A percentile compares a stretch with the other conserved stretches of the same genome.
These are phyloP conservation scores for Drusus annulatus DNA, from an alignment of 1,140 invertebrate species.

Conservation along the genomic window DNA sequence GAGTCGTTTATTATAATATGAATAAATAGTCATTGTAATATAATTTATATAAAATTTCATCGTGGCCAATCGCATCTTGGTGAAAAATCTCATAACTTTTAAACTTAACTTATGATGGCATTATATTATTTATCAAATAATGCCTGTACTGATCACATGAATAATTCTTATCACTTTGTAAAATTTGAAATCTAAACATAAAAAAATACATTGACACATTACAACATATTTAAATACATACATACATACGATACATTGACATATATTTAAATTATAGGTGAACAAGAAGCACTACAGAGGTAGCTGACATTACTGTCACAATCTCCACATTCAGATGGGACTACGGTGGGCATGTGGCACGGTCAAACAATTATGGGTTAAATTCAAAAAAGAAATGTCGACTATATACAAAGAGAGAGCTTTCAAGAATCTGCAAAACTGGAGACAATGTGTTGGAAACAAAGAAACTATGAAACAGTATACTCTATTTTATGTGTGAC, in stretches of 20 bases:
- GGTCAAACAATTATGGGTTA: too few relatives aligned
- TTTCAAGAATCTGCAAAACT: too few relatives aligned
- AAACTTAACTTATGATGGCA: neutral
- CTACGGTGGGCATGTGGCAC: too few relatives aligned
- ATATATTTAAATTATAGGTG: too few relatives aligned
- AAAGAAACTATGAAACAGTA: too few relatives aligned
- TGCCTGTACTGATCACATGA: neutral
- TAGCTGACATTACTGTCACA: too few relatives aligned
- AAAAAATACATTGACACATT: neutral
- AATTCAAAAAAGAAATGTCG: too few relatives aligned
- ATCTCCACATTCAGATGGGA: too few relatives aligned
- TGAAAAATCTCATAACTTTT: neutral
- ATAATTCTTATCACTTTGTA: constrained; percentile 17
- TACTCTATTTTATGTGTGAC: neutral
- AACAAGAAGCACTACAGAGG: too few relatives aligned
- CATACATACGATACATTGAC: neutral
- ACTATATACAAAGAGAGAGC: too few relatives aligned
- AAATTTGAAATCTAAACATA: constrained; percentile 18
- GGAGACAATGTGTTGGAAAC: too few relatives aligned
- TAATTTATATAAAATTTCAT: constrained; percentile 3
- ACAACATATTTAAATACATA: neutral
- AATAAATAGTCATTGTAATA: neutral
- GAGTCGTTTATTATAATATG: neutral
- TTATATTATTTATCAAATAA: neutral
- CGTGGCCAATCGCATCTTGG: neutral